Percentiles rank a stretch among this genome's conserved stretches.
These are phyloP conservation scores for Umimayanthus kanabou DNA, from an alignment of 92 coral and sea anemone genomes.

Conservation along the genomic window DNA sequence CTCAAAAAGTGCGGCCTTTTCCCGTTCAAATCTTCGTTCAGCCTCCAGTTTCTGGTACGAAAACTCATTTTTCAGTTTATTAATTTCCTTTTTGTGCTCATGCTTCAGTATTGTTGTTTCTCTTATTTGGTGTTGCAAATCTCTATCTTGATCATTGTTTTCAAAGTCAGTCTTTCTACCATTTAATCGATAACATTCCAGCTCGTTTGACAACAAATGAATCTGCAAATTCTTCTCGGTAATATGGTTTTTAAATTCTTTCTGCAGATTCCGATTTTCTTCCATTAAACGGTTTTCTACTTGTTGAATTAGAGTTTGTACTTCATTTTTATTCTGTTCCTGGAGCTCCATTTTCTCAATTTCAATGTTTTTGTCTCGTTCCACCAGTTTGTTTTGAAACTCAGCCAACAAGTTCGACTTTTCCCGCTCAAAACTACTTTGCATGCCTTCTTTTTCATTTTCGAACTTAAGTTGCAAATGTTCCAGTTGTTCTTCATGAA, in stretches of 20 bases:
- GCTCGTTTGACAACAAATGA: constrained; percentile 56
- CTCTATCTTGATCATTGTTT: constrained; percentile 26
- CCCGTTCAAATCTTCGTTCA: constrained; percentile 61
- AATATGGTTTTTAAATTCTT: constrained; percentile 52
- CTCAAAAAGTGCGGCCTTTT: constrained; percentile 70
- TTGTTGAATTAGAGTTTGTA: constrained; percentile 4
- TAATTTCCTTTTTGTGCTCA: constrained; percentile 44
- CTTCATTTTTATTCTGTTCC: constrained; percentile 23
- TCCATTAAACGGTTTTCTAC: constrained; percentile 45
- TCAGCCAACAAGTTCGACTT: constrained; percentile 55
- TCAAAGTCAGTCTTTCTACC: constrained; percentile 30
- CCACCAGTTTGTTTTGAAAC: constrained; percentile 66
- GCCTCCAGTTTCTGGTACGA: constrained; percentile 54
- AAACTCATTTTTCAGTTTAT: constrained; percentile 48
- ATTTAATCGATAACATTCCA: constrained; percentile 41
- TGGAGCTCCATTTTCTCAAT: constrained; percentile 13
- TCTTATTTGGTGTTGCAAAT: constrained; percentile 19
- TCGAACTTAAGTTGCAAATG: constrained; percentile 43
- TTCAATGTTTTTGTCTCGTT: constrained; percentile 35
- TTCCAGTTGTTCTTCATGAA: constrained; percentile 59
- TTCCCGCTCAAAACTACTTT: constrained; percentile 57
- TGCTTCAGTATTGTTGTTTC: constrained; percentile 38
- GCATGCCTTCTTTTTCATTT: constrained; percentile 56
- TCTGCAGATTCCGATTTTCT: constrained; percentile 50
- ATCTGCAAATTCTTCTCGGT: constrained; percentile 61